Base-by-base conservation (phyloP, 2,888 invertebrate species). In the Sinotaia quadrata region DNA sequence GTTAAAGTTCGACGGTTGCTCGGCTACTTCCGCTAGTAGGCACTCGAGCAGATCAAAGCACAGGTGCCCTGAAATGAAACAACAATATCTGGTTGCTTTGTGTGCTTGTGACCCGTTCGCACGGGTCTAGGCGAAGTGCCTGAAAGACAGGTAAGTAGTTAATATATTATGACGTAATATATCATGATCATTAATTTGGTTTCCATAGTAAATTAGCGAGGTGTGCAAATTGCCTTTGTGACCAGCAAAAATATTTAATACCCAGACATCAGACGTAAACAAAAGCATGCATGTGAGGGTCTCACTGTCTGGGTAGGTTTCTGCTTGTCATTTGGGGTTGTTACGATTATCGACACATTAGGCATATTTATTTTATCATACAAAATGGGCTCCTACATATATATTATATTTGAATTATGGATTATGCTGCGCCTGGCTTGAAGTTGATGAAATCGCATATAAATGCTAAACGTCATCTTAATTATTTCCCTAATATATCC, bases 231-330 rank as follows among this genome's bases (percentile, higher is more conserved):
- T 29, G 33, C 47, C 29, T 56, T 44, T n/a, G 12, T 4, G 37
- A 65, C 41, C 52, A 31, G 44, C 44, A 31, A 5, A 31, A 56
- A 36, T 24, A 29, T 44, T 33, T 41, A 63, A 31, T 63, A 52
- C 44, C 21, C 56, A 65, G 65, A 65, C 65, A 54, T 54, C 65
- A 65, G 65, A 65, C 65, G 65, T 65, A 65, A 65, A 65, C 65
- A 65, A 65, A 65, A 65, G 65, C 56, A 63, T 56, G 56, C 44
- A 27, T 41, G 65, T 41, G 41, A 18, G 15, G 41, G 41, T 41
- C n/a, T 1, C 3, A 18, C 41, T n/a, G n/a, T 41, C n/a, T 41
- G 41, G 15, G 41, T n/a, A 47, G 18, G 47, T n/a, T 5, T 47
- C 21, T 47, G 8, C 18, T 8, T 47, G 18, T 47, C 12, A 7